Evolutionary conservation across 2,797 vertebrate species (phyloP).

Genomic region (Eleutherodactylus coqui): DNA sequence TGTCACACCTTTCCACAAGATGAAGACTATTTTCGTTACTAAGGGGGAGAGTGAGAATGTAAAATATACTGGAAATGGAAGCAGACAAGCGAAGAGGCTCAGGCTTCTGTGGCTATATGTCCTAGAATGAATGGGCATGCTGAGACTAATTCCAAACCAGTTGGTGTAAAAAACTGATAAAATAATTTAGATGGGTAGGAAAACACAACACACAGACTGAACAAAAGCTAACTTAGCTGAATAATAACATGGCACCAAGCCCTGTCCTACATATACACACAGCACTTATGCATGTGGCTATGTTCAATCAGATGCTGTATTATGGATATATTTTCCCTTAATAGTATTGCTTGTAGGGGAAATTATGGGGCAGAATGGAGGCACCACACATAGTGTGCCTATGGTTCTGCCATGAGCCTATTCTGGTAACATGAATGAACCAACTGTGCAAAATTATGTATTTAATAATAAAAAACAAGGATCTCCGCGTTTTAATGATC

Average conservation of each 20-base stretch:
- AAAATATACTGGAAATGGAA: not conserved
- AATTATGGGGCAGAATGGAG: not conserved
- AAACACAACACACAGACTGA: not conserved
- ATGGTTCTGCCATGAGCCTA: not conserved
- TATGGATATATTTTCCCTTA: not conserved
- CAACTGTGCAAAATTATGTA: not conserved
- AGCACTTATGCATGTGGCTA: too few species aligned
- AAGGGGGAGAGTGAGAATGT: conserved; percentile 8
- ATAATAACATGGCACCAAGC: too few species aligned
- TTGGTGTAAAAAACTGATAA: not conserved
- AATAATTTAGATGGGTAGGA: not conserved
- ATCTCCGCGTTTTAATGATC: too few species aligned
- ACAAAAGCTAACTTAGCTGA: too few species aligned
- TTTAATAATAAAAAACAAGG: too few species aligned
- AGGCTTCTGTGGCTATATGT: not conserved
- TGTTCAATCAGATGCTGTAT: not conserved
- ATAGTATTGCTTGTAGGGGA: not conserved
- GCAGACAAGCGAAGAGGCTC: not conserved
- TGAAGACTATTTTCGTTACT: conserved; percentile 14
- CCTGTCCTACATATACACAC: too few species aligned
- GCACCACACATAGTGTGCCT: not conserved
- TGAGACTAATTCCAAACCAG: not conserved
- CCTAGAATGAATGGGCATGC: not conserved
- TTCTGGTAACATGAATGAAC: not conserved
- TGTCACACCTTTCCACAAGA: conserved; percentile 44